A percentile compares a stretch with the other conserved stretches of the same genome.
These are phyloP conservation scores for Aptenodytes patagonicus DNA, from an alignment of 2,113 vertebrate species.

Conservation along the genomic window DNA sequence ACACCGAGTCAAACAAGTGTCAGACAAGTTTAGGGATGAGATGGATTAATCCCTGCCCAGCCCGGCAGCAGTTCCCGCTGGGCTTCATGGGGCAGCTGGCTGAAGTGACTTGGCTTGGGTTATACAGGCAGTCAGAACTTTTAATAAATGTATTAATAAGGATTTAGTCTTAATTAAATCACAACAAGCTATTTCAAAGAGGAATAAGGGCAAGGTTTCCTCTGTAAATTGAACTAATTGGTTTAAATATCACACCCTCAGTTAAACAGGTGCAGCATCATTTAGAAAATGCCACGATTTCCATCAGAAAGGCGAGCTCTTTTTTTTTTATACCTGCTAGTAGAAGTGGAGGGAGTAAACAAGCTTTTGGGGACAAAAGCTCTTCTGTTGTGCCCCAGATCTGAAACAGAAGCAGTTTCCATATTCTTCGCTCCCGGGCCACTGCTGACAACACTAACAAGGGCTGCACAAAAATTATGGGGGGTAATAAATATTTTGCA, in stretches of 20 bases:
- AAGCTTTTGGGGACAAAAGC: neutral
- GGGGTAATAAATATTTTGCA: neutral
- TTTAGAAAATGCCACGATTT: neutral
- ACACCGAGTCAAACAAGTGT: neutral
- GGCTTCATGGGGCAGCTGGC: neutral
- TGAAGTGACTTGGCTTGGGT: neutral
- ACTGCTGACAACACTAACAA: neutral
- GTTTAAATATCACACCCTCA: neutral
- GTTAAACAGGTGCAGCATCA: neutral
- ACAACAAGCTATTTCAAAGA: neutral
- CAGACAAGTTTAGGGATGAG: neutral
- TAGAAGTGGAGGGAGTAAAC: neutral
- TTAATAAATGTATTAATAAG: neutral
- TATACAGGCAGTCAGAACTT: neutral
- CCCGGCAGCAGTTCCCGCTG: neutral
- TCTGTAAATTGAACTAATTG: neutral
- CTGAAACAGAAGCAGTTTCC: neutral
- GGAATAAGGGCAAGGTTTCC: neutral
- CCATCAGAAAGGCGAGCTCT: neutral
- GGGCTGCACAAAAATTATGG: neutral
- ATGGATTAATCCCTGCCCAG: neutral
- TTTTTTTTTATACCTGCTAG: neutral
- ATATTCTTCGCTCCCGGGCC: neutral
- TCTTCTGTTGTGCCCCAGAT: neutral
- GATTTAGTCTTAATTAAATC: conserved; percentile 10